These are phyloP conservation scores for Cordilura impudica DNA, from an alignment of 2,888 invertebrate species.

Conservation along the genomic window DNA sequence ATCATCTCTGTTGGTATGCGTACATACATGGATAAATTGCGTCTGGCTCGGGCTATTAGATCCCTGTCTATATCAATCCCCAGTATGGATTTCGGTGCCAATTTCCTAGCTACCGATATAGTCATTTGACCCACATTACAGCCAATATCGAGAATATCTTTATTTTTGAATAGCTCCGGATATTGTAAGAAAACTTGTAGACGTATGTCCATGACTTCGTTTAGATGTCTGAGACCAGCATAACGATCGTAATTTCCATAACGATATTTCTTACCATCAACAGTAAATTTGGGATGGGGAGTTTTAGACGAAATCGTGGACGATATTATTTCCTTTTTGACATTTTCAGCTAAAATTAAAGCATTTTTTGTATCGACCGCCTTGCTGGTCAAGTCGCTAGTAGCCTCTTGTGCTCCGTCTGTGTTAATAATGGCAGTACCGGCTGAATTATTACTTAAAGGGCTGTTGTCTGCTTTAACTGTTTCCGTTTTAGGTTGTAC, in stretches of 20 bases:
- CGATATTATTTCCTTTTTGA: conserved; percentile 42
- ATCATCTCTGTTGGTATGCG: conserved; percentile 69
- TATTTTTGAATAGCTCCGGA: conserved; percentile 89
- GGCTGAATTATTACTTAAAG: conserved; percentile 70
- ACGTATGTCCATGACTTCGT: conserved; percentile 89
- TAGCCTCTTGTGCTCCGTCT: conserved; percentile 69
- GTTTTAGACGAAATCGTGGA: conserved; percentile 32
- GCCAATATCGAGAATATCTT: conserved; percentile 96
- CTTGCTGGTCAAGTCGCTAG: conserved; percentile 33
- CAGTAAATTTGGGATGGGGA: conserved; percentile 80
- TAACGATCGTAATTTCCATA: conserved; percentile 98
- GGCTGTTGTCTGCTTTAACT: conserved; percentile 68
- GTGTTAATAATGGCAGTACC: conserved; percentile 67
- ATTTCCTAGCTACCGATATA: conserved; percentile 90
- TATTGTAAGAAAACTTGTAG: conserved; percentile 88
- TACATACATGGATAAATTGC: conserved; percentile 76
- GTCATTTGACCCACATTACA: conserved; percentile 98
- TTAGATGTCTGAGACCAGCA: conserved; percentile 94
- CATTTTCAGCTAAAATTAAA: conserved; percentile 49
- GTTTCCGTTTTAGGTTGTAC: conserved; percentile 65
- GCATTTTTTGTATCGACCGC: conserved; percentile 42
- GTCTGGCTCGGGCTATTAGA: conserved; percentile 82
- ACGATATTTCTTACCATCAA: conserved; percentile 89
- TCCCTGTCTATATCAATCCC: conserved; percentile 97
- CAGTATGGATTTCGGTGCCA: conserved; percentile 89